Percentiles rank a stretch among this genome's conserved stretches.
These are phyloP conservation scores for Psylliodes chrysocephalus DNA, from an alignment of 2,888 invertebrate species.

Conservation along the genomic window DNA sequence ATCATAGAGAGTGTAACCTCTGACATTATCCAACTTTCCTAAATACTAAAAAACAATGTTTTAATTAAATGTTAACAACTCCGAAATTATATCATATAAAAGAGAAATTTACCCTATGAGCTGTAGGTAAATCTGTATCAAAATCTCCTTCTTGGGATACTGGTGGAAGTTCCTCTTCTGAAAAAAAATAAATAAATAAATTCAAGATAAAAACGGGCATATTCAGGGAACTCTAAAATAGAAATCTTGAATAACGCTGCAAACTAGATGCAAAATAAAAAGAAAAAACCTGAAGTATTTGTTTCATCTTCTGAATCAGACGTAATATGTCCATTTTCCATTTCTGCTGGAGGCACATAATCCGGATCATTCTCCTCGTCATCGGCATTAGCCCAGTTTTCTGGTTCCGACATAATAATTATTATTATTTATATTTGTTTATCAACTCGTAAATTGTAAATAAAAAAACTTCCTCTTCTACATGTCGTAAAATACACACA, in stretches of 20 bases:
- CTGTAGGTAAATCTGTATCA: constrained; percentile 61
- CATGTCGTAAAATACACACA: too few species aligned
- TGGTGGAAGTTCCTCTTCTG: constrained; percentile 49
- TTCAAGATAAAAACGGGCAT: neutral
- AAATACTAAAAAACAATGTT: constrained; percentile 56
- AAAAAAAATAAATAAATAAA: constrained; percentile 12
- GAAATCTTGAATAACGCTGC: too few species aligned
- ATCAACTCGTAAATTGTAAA: neutral
- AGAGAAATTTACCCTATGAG: constrained; percentile 57
- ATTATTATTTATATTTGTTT: constrained; percentile 7
- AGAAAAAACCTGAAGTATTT: constrained; percentile 45
- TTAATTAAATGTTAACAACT: neutral
- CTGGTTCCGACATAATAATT: constrained; percentile 46
- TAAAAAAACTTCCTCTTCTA: too few species aligned
- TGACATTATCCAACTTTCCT: constrained; percentile 59
- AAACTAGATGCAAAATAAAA: too few species aligned
- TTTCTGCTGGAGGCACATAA: constrained; percentile 44
- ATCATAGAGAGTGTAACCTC: constrained; percentile 62
- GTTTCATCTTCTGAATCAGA: constrained; percentile 40
- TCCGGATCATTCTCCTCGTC: constrained; percentile 46
- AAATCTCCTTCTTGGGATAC: constrained; percentile 52
- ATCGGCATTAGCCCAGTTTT: constrained; percentile 32
- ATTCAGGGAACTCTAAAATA: too few species aligned
- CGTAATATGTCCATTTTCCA: constrained; percentile 56
- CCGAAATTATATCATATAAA: neutral